phyloP scores from a whole-genome alignment of 2,888 invertebrate genomes.

The Pachydiplax longipennis region DNA sequence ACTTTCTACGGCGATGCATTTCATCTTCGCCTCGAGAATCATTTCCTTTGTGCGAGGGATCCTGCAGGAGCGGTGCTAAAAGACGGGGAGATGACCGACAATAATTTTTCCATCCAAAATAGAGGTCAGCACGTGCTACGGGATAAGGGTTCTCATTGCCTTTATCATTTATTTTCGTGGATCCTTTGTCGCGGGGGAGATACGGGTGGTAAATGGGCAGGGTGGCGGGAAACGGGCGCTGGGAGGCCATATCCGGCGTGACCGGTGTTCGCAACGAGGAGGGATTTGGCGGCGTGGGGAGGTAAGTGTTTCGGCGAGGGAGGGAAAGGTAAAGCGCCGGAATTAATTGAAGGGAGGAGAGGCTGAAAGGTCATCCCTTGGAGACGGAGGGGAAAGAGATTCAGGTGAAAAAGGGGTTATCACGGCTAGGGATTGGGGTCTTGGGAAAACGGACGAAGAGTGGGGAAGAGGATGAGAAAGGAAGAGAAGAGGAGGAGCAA shows the following conservation, averaged over 20 bases:
- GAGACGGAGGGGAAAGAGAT: not conserved
- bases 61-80: not conserved
- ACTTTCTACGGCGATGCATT: not conserved
- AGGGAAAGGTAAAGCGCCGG: not conserved
- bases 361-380: not conserved
- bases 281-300: not conserved
- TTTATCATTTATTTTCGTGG: not conserved
- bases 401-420: not conserved
- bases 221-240: not conserved
- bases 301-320: not conserved
- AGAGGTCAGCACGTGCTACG: constrained; percentile 24
- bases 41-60: not conserved
- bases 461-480: not conserved
- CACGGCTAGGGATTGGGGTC: not conserved
- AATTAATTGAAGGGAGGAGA: not conserved
- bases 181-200: not conserved
- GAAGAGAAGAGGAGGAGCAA: not conserved
- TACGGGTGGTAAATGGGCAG: not conserved
- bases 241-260: not conserved
- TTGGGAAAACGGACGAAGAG: not conserved
- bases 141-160: not conserved
- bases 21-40: not conserved
- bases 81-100: not conserved
- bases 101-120: constrained; percentile 11
- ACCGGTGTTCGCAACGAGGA: not conserved